Percentiles rank a stretch among this genome's conserved stretches.
Evolutionary conservation across 2,113 vertebrate species (phyloP).

Genomic region (Cyphomyrus plagiostoma): DNA sequence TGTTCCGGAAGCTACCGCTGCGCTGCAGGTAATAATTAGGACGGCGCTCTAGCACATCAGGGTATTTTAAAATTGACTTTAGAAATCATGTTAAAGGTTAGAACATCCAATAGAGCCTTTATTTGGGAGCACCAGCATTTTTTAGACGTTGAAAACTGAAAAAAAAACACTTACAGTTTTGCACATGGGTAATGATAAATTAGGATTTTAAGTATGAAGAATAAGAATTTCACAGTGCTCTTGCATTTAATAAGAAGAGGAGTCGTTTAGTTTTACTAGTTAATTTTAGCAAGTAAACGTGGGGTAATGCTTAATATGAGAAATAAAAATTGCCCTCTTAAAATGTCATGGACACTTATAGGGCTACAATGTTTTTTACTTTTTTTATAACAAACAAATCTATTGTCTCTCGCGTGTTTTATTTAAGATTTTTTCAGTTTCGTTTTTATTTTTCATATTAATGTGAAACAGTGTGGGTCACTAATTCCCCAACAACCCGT

Average conservation of each 20-base stretch:
- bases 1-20: background rate
- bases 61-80: background rate
- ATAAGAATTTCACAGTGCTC: no score
- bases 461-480: background rate
- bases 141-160: background rate
- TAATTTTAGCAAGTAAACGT: no score
- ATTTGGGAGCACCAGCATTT: background rate
- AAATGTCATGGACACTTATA: no score
- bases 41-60: background rate
- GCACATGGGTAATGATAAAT: background rate
- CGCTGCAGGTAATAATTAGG: background rate
- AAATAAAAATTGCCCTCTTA: no score
- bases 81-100: background rate
- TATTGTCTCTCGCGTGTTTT: background rate
- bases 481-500: slow-evolving; percentile 32
- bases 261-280: no score
- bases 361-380: no score
- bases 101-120: background rate
- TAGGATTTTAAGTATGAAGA: background rate
- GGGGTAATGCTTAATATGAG: no score
- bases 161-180: background rate
- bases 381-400: no score
- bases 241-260: no score
- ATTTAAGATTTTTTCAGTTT: background rate
- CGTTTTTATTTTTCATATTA: background rate